Evolutionary conservation across 1,140 invertebrate species (phyloP), one percentile per base, ranked within the genome.

Genomic region (Pseudomyrmex flavicornis): DNA sequence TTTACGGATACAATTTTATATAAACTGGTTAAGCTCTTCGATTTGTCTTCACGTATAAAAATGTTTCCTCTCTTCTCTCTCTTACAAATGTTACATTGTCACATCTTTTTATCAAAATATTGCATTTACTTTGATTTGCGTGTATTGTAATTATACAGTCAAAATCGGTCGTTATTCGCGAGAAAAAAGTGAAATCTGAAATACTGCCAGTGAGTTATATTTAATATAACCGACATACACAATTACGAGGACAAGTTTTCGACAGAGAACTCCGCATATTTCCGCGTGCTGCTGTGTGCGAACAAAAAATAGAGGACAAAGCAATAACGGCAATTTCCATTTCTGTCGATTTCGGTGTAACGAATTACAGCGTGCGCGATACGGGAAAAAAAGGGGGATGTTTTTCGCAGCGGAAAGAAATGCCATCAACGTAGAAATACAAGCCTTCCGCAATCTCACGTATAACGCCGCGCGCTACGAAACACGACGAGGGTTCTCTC

Each of bases 381-480:
- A 68, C 7, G 12, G 15, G 35, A 17, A 48, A 10, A 50, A 59
- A 72, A 70, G 76, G 46, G 66, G 56, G 66, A 72, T 50, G 52
- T 58, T 79, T 58, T 70, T 46, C 76, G 44, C 66, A 50, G 56
- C 76, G 76, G 66, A 72, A 80, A 80, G 76, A 80, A 80, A 80
- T 80, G 54, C 17, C 66, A 80, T 80, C 76, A 80, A 48, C 66
- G 66, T 72, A 80, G 76, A 80, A 72, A 80, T 80, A 80, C 76
- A 80, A 72, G 76, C 66, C 76, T 80, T 80, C 66, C 76, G 76
- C 76, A 80, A 80, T 80, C 66, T 80, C 76, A 80, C 76, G 76
- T 80, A 80, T 70, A 70, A 72, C 76, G 54, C 9, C 65, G 17
- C 66, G 66, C 65, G 74, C 48, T 66, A 76, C 52, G 54, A 70